Percentiles rank a stretch among this genome's conserved stretches.
phyloP scores from a whole-genome alignment of 2,797 vertebrate genomes.

The Hippopotamyrus pictus region DNA sequence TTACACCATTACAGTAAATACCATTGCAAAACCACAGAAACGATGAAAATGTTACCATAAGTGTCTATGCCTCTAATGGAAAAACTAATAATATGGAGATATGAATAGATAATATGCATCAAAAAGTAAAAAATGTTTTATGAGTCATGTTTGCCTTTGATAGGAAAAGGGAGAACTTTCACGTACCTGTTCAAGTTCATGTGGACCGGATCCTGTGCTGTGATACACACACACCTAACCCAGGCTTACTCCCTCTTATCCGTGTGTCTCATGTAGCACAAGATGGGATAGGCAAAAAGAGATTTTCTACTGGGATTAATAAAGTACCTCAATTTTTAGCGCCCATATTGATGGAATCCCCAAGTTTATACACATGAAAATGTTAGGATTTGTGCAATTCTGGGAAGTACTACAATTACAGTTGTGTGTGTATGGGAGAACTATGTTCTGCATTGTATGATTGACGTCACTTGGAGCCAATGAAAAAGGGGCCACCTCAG shows the following conservation, averaged over 20 bases:
- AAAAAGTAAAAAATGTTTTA: not conserved
- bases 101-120: not conserved
- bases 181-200: not conserved
- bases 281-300: not conserved
- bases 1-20: not conserved
- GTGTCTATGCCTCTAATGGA: not conserved
- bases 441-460: not conserved
- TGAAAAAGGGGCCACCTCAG: not conserved
- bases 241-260: not conserved
- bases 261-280: not conserved
- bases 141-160: not conserved
- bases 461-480: not conserved
- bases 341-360: not conserved
- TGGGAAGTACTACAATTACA: not conserved
- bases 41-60: not conserved
- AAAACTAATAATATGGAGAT: not conserved
- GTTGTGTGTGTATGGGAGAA: not conserved
- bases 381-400: not conserved
- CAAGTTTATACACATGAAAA: not conserved
- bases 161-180: not conserved
- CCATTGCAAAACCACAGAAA: not conserved
- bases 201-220: not conserved
- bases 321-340: not conserved
- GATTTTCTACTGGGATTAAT: not conserved
- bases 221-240: not conserved